Conservation (phyloP, 2,113 vertebrate genomes). For the Gadus macrocephalus region DNA sequence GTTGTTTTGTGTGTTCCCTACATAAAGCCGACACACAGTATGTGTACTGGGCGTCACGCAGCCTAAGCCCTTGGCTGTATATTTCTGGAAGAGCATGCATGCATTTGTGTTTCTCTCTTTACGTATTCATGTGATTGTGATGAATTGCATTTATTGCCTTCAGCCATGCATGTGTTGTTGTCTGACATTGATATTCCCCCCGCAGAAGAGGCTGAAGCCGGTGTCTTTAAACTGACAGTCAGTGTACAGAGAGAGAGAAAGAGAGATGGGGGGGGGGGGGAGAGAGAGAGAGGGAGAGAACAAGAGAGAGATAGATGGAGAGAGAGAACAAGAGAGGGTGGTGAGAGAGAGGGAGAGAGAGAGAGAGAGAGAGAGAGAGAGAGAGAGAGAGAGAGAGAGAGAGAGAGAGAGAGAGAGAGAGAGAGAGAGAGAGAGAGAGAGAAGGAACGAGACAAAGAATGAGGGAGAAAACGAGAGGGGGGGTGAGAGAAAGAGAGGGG, state of each 20-base stretch:
- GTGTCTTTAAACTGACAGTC: conserved; percentile 63
- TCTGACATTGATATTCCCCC: conserved; percentile 59
- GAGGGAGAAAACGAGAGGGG: conserved; percentile 13
- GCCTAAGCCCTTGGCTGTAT: no score
- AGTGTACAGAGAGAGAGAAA: conserved; percentile 41
- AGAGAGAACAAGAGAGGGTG: conserved; percentile 38
- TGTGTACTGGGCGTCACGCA: not conserved
- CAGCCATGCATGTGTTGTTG: not conserved
- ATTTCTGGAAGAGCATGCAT: no score
- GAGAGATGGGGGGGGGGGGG: conserved; percentile 12
- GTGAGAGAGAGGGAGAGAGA: conserved; percentile 34
- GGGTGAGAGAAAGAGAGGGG: not conserved
- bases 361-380: conserved; percentile 1
- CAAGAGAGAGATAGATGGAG: conserved; percentile 17
- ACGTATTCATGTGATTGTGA: no score
- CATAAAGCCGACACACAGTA: not conserved
- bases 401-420: not conserved
- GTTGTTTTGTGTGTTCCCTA: no score
- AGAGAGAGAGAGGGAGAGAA: conserved; percentile 15
- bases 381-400: not conserved
- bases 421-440: conserved; percentile 33
- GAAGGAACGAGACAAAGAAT: not conserved
- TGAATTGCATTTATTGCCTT: not conserved
- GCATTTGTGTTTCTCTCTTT: no score
- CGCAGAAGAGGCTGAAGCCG: conserved; percentile 52